Evolutionary conservation across 2,888 invertebrate genomes (phyloP), one percentile per base, ranked within the genome.

Genomic region (Camponotus fellah): DNA sequence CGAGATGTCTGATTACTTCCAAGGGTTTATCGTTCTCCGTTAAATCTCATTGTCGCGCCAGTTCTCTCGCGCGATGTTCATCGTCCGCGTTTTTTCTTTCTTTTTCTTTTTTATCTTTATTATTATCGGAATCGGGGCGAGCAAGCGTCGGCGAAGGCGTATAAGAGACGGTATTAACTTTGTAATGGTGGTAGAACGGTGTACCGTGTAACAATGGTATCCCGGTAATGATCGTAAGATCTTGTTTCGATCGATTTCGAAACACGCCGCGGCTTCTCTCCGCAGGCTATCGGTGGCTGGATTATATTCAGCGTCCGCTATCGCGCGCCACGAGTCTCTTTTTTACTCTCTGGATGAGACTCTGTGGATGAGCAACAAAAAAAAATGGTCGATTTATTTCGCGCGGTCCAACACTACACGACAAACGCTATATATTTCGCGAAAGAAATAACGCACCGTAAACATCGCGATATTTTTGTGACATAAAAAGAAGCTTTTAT

Each of bases 1-100:
- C 65, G 40, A 82, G 82, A 80, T 84, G 86, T 88, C 84, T 89
- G 86, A 89, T 89, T 89, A 87, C 87, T 88, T 89, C 86, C 89
- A 85, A 71, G 75, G 83, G 62, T 76, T 72, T 72, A 79, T 71
- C 66, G 37, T 82, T 66, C 49, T 66, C 64, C 34, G 56, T 40
- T 53, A 64, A 82, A 74, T 49, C 74, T 64, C 75, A 53, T 74
- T 53, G 49, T 64, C 82, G 53, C 49, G 37, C n/a, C 1, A 34
- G 12, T 5, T 56, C 76, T 65, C 17, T 37, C 26, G 12, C 56
- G 60, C 65, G 69, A 46, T 46, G n/a, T 77, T 77, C 66, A 76
- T 76, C n/a, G 37, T 53, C 3, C 17, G 37, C n/a, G 46, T 34
- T 53, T 34, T 34, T 12, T 21, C 3, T 10, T n/a, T 12, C 10